Percentiles rank a stretch among this genome's conserved stretches.
These are phyloP conservation scores for Stichodactyla helianthus DNA, from an alignment of 64 coral and sea anemone species.

Conservation along the genomic window DNA sequence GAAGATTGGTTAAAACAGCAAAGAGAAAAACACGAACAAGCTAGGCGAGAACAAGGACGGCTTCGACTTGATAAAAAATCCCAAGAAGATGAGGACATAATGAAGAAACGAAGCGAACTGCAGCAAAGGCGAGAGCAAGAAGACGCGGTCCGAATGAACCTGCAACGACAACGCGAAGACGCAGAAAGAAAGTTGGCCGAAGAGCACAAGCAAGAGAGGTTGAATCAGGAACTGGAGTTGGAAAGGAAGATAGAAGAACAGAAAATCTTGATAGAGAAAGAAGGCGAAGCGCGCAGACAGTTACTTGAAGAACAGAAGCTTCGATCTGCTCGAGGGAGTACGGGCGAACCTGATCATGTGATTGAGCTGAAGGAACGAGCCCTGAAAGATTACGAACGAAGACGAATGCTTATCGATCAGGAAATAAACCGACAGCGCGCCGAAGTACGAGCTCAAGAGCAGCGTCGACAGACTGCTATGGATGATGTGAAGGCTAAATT, in stretches of 20 bases:
- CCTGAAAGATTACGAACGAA: slow-evolving; percentile 67
- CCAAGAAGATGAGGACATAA: slow-evolving; percentile 63
- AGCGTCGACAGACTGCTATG: not conserved
- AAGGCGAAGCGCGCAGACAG: slow-evolving; percentile 59
- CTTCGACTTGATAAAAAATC: slow-evolving; percentile 35
- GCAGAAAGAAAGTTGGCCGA: slow-evolving; percentile 36
- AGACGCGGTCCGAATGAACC: slow-evolving; percentile 43
- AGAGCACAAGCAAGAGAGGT: slow-evolving; percentile 43
- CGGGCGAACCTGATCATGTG: slow-evolving; percentile 54
- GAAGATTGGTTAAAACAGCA: slow-evolving; percentile 76
- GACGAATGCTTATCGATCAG: slow-evolving; percentile 69
- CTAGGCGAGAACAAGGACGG: slow-evolving; percentile 54
- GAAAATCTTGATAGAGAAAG: slow-evolving; percentile 72
- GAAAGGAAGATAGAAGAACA: slow-evolving; percentile 61
- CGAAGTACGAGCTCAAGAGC: not conserved
- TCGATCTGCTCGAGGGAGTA: not conserved
- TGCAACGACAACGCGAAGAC: slow-evolving; percentile 45
- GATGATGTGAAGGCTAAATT: slow-evolving; percentile 34
- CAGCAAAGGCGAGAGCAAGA: slow-evolving; percentile 69
- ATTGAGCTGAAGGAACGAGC: slow-evolving; percentile 73
- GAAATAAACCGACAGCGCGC: slow-evolving; percentile 59
- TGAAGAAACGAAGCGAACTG: slow-evolving; percentile 53
- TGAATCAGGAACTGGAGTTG: slow-evolving; percentile 43
- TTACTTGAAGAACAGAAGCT: slow-evolving; percentile 37
- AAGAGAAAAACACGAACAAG: slow-evolving; percentile 70